Evolutionary conservation across 2,797 vertebrate genomes (phyloP), one percentile per base, ranked within the genome.

Genomic region (Crenichthys baileyi): DNA sequence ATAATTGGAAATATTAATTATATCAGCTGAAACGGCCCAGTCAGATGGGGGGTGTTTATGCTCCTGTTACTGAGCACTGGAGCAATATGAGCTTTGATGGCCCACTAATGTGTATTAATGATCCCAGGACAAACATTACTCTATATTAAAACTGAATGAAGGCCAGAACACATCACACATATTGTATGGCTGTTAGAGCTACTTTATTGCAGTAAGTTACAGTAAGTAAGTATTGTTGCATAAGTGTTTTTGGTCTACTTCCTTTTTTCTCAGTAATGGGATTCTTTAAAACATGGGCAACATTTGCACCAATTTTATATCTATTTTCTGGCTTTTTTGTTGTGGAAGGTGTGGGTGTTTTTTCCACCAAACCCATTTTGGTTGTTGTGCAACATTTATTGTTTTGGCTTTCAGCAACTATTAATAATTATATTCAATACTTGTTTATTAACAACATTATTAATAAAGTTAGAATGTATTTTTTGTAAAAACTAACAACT

Each of bases 1-100:
- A 96, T 96, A 95, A 96, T 95, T 95, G 94, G 93, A 94, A 95
- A 95, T 96, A 96, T 96, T 95, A 95, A 96, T 96, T 95, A 95
- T 95, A 94, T 92, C 92, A 94, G 94, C 87, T 85, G 90, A 92
- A 91, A 90, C 65, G 84, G 87, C 81, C 82, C 80, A 88, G 91
- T 94, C 93, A 92, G 90, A 90, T 79, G 90, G 90, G 91, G 93
- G 91, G 89, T 93, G 89, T 94, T 94, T 93, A 93, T 90, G 87
- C 89, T 90, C 86, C 89, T 82, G 89, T 90, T 90, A 85, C 89
- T 67, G 92, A 91, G 90, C 87, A 84, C 84, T 89, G 89, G 88
- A 90, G 93, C 87, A 90, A 85, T 87, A 89, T 92, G 88, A 91
- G 91, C 91, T 94, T 89, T 94, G 93, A 95, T 93, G 93, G 90